Base-by-base conservation (phyloP, 1,140 invertebrate genomes). In the Aphidius ervi region DNA sequence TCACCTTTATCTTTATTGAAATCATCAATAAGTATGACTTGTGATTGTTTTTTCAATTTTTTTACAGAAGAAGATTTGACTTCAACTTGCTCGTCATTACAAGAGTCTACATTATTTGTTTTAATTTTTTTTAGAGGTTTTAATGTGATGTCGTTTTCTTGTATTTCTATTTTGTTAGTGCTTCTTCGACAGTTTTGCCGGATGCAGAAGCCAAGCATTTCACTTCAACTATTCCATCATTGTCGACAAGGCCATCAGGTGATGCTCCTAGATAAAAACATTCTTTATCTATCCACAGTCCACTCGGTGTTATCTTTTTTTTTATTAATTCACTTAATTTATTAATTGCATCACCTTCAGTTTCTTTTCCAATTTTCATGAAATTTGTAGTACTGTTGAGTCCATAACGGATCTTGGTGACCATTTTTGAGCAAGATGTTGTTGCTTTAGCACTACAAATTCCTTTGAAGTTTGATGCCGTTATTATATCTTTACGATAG, bases 181-280 rank as follows among this genome's bases (percentile, higher is more conserved):
- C 68, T 39, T 69, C 62, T 16, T 62, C 39, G 5, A 63, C 63
- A 52, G 42, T 59, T 4, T 31, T 31, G 39, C 68, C 42, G 48
- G 58, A 46, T n/a, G 66, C 73, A 23, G 58, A 59, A 37, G 61
- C 59, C 31, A 74, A 74, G 65, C 75, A 77, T 64, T 79, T 79
- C 16, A 74, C 60, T 71, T 76, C 70, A 0, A 76, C 42, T 6
- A 74, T 48, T 5, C 68, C 65, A 57, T 73, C 68, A 37, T 72
- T 58, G 39, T 67, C 67, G 40, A 77, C 63, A 3, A 82, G 54
- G 10, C 79, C 78, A 70, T 82, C 77, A 6, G 78, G 78, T 7
- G 70, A 68, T 23, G 75, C 76, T 42, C 66, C 78, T 23, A 82
- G 60, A 57, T 64, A 75, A 9, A 68, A 65, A 41, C 64, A 41